A percentile compares a stretch with the other conserved stretches of the same genome.
Evolutionary conservation across 1,140 invertebrate species (phyloP).

Genomic region (Daktulosphaira vitifoliae): DNA sequence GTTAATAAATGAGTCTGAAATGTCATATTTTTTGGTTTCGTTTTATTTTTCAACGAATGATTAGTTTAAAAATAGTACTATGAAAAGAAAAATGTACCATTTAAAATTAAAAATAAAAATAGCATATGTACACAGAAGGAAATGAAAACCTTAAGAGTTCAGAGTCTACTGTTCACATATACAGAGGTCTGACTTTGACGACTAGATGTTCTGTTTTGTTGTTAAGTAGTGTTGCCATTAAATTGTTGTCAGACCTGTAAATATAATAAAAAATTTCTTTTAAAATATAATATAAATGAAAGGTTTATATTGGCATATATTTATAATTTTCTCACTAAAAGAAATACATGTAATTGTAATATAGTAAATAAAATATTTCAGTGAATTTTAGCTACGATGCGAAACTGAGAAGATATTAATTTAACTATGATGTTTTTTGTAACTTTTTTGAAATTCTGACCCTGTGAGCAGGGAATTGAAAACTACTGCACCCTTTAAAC

Average conservation of each 20-base stretch:
- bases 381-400: no score
- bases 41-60: background rate
- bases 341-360: no score
- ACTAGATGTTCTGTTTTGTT: constrained; percentile 21
- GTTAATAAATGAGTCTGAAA: constrained; percentile 10
- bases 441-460: no score
- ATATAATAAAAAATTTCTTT: background rate
- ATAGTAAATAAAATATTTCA: no score
- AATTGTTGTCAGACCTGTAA: constrained; percentile 12
- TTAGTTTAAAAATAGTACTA: constrained; percentile 4
- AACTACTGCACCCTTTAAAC: no score
- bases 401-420: no score
- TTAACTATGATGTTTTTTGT: no score
- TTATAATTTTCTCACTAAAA: no score
- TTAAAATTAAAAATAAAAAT: background rate
- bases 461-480: no score
- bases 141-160: constrained; percentile 13
- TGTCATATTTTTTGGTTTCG: constrained; percentile 4
- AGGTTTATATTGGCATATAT: no score
- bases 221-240: constrained; percentile 28
- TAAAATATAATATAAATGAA: no score
- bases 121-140: constrained; percentile 15
- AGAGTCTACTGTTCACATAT: constrained; percentile 6
- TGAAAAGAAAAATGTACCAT: background rate
- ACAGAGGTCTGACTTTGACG: constrained; percentile 30